These are phyloP conservation scores for Pseudococcus viburni DNA, from an alignment of 2,888 invertebrate species.

Conservation along the genomic window DNA sequence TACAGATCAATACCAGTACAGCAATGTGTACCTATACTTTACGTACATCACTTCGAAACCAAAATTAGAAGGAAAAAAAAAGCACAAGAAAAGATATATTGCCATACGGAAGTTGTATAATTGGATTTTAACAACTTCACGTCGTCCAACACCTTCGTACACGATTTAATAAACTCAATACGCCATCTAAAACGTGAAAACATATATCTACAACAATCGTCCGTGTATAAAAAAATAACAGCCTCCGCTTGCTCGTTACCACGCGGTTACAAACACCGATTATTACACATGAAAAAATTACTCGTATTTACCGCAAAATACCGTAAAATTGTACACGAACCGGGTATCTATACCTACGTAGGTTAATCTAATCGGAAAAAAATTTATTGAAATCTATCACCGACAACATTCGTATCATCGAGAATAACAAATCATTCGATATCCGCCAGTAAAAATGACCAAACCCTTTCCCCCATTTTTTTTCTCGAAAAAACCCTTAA, in stretches of 20 bases:
- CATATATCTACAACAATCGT: constrained; percentile 18
- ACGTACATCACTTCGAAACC: constrained; percentile 14
- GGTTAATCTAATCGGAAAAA: constrained; percentile 17
- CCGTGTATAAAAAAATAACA: background rate
- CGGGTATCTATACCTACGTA: background rate
- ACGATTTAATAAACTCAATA: constrained; percentile 39
- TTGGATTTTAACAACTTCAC: constrained; percentile 52
- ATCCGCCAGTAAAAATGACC: background rate
- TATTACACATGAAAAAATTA: constrained; percentile 1
- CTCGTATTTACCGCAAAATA: constrained; percentile 29
- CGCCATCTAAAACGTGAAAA: constrained; percentile 20
- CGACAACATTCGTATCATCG: background rate
- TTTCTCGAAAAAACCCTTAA: background rate
- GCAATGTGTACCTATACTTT: background rate
- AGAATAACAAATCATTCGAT: background rate
- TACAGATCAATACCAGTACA: constrained; percentile 55
- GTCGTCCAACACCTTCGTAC: constrained; percentile 39
- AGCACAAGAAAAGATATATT: constrained; percentile 30
- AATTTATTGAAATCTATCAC: background rate
- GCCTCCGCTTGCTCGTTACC: background rate
- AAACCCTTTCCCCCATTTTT: background rate
- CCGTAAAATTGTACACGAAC: background rate
- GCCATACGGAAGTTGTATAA: constrained; percentile 53
- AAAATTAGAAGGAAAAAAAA: constrained; percentile 26
- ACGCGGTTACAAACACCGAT: background rate